phyloP scores from a whole-genome alignment of 2,113 vertebrate genomes.

The Phrynosoma blainvillii region DNA sequence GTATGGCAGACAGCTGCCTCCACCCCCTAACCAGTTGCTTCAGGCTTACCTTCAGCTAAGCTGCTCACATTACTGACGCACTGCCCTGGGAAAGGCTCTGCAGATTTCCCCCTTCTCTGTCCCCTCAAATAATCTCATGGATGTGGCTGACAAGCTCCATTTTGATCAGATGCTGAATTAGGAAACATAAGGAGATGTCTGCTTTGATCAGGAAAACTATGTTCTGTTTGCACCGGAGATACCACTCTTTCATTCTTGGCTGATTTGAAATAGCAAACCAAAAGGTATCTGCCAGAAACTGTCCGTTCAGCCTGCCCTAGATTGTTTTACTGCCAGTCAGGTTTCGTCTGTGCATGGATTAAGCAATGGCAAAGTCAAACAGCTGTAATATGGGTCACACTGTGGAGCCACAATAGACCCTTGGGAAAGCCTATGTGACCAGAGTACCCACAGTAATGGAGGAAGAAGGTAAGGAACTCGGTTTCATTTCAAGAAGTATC shows the following conservation, averaged over 20 bases:
- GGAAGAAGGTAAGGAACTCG: constrained; percentile 51
- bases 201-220: constrained; percentile 15
- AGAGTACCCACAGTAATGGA: constrained; percentile 55
- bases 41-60: constrained; percentile 79
- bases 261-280: constrained; percentile 39
- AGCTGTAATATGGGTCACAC: constrained; percentile 26
- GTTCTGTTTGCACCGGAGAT: background rate
- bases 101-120: constrained; percentile 58
- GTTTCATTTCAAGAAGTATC: background rate
- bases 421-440: constrained; percentile 22
- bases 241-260: background rate
- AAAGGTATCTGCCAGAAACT: background rate
- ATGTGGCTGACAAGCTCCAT: constrained; percentile 62
- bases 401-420: constrained; percentile 48
- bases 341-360: constrained; percentile 29
- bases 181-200: background rate
- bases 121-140: constrained; percentile 70
- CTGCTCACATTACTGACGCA: constrained; percentile 77
- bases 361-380: constrained; percentile 37
- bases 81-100: constrained; percentile 63
- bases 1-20: constrained; percentile 64
- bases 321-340: constrained; percentile 38
- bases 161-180: constrained; percentile 52
- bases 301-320: background rate
- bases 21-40: constrained; percentile 55